Evolutionary conservation across 2,888 invertebrate species (phyloP).

Genomic region (Micropterix aruncella): DNA sequence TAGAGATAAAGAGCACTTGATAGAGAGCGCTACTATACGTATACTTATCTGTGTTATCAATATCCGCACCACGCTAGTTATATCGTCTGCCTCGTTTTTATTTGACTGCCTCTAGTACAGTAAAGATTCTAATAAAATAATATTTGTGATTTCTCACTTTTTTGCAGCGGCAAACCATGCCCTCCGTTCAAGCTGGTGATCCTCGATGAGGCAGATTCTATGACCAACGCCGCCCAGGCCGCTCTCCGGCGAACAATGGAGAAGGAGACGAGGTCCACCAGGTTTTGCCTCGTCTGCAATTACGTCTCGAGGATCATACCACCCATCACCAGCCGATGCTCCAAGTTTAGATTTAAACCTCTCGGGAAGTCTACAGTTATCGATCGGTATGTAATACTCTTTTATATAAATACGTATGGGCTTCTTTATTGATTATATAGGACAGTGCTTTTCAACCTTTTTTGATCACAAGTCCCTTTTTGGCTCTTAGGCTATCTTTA

Average conservation of each 20-base stretch:
- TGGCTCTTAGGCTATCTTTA: too few species aligned
- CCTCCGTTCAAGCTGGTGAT: conserved; percentile 95
- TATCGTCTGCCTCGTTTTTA: too few species aligned
- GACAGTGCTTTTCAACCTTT: too few species aligned
- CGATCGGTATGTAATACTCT: conserved; percentile 30
- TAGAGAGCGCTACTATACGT: too few species aligned
- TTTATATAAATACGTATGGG: too few species aligned
- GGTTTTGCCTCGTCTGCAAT: conserved; percentile 97
- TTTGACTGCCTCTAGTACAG: too few species aligned
- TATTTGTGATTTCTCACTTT: background rate
- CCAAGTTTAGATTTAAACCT: conserved; percentile 95
- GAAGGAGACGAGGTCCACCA: conserved; percentile 81
- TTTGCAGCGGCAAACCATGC: conserved; percentile 62
- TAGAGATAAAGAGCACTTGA: too few species aligned
- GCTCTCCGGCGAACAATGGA: conserved; percentile 97
- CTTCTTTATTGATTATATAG: too few species aligned
- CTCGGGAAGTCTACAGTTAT: conserved; percentile 56
- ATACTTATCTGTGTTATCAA: too few species aligned
- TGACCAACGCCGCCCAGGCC: conserved; percentile 95
- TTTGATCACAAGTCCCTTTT: too few species aligned
- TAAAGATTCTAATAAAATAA: too few species aligned
- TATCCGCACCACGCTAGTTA: too few species aligned
- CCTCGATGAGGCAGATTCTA: conserved; percentile 97
- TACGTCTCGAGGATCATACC: conserved; percentile 97
- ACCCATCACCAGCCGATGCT: conserved; percentile 93